Evolutionary conservation across 2,113 vertebrate species (phyloP).

Genomic region (Penelope pileata): DNA sequence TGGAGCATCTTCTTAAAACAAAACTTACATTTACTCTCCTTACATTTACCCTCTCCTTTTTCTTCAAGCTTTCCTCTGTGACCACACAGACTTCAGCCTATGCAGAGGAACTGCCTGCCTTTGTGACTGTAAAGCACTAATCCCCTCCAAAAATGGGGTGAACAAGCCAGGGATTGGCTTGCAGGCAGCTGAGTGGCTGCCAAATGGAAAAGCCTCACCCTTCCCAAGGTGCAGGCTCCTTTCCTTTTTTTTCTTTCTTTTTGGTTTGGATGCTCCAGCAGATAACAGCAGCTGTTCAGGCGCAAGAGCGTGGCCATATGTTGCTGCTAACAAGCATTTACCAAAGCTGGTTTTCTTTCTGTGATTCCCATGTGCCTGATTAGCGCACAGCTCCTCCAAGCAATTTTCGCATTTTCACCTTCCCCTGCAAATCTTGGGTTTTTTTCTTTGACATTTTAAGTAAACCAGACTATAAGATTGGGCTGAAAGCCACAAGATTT

Average conservation of each 20-base stretch:
- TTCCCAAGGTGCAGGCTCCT: background rate
- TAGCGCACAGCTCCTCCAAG: background rate
- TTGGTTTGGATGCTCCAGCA: background rate
- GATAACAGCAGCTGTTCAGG: constrained; percentile 40
- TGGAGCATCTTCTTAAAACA: fast-evolving
- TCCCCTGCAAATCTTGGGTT: background rate
- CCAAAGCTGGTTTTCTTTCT: background rate
- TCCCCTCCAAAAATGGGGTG: background rate
- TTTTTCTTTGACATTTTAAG: background rate
- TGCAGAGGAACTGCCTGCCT: no score
- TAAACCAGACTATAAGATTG: background rate
- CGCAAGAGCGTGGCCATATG: constrained; percentile 3
- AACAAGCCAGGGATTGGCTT: background rate
- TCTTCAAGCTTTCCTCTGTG: background rate
- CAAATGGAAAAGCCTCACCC: background rate
- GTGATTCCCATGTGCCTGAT: constrained; percentile 52
- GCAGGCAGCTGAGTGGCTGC: background rate
- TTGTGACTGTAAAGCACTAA: background rate
- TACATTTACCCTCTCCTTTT: no score
- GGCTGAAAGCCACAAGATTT: background rate
- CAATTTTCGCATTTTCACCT: background rate
- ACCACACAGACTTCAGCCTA: background rate
- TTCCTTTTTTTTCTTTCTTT: background rate
- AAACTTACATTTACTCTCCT: background rate
- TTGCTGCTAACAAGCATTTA: constrained; percentile 58